phyloP scores from a whole-genome alignment of 2,888 invertebrate species.

The Nemapogon koenigi region DNA sequence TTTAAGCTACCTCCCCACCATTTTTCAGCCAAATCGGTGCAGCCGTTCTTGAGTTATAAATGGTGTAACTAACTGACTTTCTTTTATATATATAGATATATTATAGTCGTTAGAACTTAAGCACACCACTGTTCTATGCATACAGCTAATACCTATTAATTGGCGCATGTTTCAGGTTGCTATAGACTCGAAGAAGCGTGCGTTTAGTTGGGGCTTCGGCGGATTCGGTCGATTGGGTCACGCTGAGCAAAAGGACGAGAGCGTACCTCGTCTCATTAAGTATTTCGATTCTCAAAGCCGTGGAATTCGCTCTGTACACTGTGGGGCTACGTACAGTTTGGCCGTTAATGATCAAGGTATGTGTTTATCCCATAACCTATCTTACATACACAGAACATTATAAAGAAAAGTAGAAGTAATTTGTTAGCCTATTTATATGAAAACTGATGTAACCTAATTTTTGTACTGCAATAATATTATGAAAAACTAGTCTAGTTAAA shows the following conservation, averaged over 20 bases:
- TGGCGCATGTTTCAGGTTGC: constrained; percentile 66
- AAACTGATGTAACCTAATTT: no score
- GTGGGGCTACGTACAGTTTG: constrained; percentile 87
- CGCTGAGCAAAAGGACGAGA: constrained; percentile 91
- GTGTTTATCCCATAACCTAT: no score
- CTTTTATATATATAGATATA: not conserved
- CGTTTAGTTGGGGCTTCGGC: constrained; percentile 95
- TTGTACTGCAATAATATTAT: no score
- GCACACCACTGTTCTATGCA: not conserved
- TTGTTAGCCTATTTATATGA: no score
- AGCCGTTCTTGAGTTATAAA: no score
- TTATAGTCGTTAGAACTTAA: not conserved
- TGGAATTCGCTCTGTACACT: constrained; percentile 81
- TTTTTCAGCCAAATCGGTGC: no score
- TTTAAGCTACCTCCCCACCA: no score
- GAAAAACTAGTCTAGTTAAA: no score
- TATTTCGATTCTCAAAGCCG: constrained; percentile 86
- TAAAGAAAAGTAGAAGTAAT: no score
- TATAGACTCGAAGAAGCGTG: constrained; percentile 86
- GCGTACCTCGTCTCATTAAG: constrained; percentile 85
- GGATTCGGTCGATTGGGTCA: constrained; percentile 94
- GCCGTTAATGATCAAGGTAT: constrained; percentile 81
- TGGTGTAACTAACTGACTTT: not conserved
- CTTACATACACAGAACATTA: no score
- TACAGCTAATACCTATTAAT: not conserved